These are phyloP conservation scores for Microctonus brassicae DNA, from an alignment of 2,888 invertebrate species.

Conservation along the genomic window DNA sequence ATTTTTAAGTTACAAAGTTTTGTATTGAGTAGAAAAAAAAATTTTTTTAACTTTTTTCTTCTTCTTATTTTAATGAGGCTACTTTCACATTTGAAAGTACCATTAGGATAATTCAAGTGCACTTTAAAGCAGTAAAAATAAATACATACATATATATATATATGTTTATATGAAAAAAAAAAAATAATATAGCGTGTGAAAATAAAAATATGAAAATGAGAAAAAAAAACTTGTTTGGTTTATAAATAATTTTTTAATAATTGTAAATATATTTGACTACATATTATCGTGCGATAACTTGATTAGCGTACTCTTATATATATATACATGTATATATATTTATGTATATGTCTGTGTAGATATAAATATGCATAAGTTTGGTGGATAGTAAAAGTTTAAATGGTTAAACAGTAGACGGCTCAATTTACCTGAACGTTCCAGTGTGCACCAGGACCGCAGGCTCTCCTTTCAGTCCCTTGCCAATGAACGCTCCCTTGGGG, in stretches of 20 bases:
- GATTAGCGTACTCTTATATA: neutral
- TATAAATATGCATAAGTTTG: no score
- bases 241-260: neutral
- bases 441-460: conserved; percentile 78
- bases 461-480: conserved; percentile 68
- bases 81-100: neutral
- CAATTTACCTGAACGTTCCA: conserved; percentile 82
- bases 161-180: no score
- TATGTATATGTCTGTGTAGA: neutral
- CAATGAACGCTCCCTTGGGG: conserved; percentile 66
- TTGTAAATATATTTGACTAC: neutral
- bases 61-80: neutral
- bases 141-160: no score
- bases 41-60: neutral
- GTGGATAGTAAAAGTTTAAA: neutral
- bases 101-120: neutral
- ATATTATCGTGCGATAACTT: neutral
- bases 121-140: neutral
- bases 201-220: neutral
- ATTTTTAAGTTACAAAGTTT: conserved; percentile 3
- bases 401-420: conserved; percentile 19
- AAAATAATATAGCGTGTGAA: no score
- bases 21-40: neutral
- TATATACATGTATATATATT: neutral
- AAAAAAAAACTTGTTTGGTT: neutral